Conservation (phyloP, 2,113 vertebrate species). For the Elgaria multicarinata region DNA sequence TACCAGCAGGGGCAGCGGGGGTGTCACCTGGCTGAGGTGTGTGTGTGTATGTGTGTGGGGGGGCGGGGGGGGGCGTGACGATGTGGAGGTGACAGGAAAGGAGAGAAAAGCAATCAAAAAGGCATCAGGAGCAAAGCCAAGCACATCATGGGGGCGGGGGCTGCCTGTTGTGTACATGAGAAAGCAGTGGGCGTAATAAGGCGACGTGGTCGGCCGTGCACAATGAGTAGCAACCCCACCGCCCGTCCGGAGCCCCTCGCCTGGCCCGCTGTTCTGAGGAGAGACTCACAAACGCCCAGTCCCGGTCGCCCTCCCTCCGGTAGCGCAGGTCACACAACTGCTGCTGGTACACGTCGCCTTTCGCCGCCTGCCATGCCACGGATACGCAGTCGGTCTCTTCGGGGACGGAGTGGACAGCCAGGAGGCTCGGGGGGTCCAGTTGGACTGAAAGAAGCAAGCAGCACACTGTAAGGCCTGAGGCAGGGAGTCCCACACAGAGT, state of each 20-base stretch:
- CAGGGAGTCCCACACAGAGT: no score
- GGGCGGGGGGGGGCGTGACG: no score
- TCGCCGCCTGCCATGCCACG: slow-evolving; percentile 62
- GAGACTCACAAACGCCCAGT: slow-evolving; percentile 70
- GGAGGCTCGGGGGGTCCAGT: slow-evolving; percentile 71
- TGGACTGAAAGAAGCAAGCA: slow-evolving; percentile 68
- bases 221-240: no score
- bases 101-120: not conserved
- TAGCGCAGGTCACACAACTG: slow-evolving; percentile 78
- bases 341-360: slow-evolving; percentile 43
- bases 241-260: not conserved
- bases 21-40: no score
- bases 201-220: no score
- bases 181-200: not conserved
- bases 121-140: not conserved
- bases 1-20: no score
- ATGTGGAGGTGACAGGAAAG: no score
- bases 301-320: slow-evolving; percentile 11
- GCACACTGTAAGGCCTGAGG: no score
- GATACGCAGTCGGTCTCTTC: slow-evolving; percentile 66
- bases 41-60: not conserved
- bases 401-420: slow-evolving; percentile 37
- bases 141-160: not conserved
- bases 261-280: not conserved
- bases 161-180: not conserved